A percentile compares a stretch with the other conserved stretches of the same genome.
These are phyloP conservation scores for Achatina immaculata DNA, from an alignment of 1,140 invertebrate genomes.

Conservation along the genomic window DNA sequence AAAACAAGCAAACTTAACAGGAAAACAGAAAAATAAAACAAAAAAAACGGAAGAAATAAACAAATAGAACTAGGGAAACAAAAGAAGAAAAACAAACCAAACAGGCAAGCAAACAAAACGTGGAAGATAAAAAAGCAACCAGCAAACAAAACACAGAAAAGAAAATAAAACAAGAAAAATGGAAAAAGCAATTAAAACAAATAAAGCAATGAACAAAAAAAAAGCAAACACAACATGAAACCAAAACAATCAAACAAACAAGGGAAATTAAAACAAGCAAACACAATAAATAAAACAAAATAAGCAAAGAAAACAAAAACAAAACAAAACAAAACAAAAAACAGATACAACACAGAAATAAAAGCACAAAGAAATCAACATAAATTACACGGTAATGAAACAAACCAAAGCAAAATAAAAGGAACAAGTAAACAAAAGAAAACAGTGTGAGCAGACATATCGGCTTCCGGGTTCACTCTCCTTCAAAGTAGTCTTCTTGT, in stretches of 20 bases:
- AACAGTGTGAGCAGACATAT: not conserved
- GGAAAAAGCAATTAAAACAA: not conserved
- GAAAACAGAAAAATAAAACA: not conserved
- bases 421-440: not conserved
- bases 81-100: not conserved
- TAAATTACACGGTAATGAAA: not conserved
- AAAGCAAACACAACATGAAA: not conserved
- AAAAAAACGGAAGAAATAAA: not conserved
- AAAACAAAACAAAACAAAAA: not conserved
- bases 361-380: not conserved
- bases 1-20: not conserved
- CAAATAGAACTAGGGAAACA: not conserved
- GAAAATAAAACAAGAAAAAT: conserved; percentile 11
- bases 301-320: not conserved
- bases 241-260: not conserved
- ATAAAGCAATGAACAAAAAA: not conserved
- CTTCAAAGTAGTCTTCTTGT: no score
- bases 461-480: not conserved
- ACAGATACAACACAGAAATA: not conserved
- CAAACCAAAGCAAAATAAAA: not conserved
- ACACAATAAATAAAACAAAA: not conserved
- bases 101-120: not conserved
- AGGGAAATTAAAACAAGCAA: not conserved
- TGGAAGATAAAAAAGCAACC: not conserved
- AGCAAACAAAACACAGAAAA: not conserved